Evolutionary conservation across 2,797 vertebrate genomes (phyloP).

Genomic region (Chiloscyllium punctatum): DNA sequence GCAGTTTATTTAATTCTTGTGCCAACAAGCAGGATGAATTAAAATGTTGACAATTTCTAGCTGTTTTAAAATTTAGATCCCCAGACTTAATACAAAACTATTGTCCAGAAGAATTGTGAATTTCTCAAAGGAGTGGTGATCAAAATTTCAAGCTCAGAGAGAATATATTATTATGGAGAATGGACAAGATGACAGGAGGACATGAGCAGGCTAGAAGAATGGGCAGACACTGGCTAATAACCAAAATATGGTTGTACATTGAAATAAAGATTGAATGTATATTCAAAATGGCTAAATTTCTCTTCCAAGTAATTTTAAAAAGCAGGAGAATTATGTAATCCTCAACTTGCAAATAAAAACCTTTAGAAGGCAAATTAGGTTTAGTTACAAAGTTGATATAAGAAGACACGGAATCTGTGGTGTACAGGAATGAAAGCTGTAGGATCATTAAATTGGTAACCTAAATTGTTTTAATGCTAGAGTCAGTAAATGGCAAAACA

Average conservation of each 20-base stretch:
- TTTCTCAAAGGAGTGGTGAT: background rate
- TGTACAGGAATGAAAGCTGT: background rate
- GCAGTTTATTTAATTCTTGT: background rate
- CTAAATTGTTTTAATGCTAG: background rate
- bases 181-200: background rate
- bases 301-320: background rate
- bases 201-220: background rate
- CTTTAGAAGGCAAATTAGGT: background rate
- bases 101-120: background rate
- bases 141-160: background rate
- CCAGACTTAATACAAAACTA: background rate
- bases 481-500: background rate
- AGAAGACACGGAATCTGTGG: background rate
- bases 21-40: background rate
- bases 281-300: background rate
- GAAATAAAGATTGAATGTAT: background rate
- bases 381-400: background rate
- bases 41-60: background rate
- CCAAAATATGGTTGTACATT: background rate
- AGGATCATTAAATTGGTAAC: background rate
- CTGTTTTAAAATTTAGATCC: background rate
- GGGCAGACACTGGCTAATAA: background rate
- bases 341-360: background rate
- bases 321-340: background rate
- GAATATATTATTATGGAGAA: background rate